Conservation (phyloP, 2,888 invertebrate species). For the Harpagoxenus sublaevis region DNA sequence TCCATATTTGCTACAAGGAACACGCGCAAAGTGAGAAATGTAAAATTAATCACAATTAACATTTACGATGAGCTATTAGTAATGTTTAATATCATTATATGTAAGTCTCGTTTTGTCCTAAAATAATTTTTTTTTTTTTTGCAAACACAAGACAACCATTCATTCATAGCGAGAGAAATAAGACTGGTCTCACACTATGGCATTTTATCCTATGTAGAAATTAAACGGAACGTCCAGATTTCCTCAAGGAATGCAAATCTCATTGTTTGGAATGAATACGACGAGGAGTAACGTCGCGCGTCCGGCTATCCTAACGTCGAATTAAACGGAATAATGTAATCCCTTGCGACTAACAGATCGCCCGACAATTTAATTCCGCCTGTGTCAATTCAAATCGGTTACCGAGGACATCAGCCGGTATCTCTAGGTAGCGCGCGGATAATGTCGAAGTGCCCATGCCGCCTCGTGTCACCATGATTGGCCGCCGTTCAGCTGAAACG, state of each 20-base stretch:
- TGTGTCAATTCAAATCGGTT: conserved; percentile 62
- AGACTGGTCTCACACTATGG: background rate
- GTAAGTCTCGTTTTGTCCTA: background rate
- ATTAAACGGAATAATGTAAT: conserved; percentile 43
- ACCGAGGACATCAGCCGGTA: conserved; percentile 42
- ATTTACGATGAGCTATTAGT: background rate
- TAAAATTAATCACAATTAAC: background rate
- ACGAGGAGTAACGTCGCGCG: background rate
- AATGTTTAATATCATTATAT: background rate
- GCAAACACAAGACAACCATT: background rate
- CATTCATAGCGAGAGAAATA: background rate
- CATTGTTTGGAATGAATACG: background rate
- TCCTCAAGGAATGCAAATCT: background rate
- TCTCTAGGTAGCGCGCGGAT: conserved; percentile 45
- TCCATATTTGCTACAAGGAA: background rate
- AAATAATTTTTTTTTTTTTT: background rate
- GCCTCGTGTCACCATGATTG: conserved; percentile 61
- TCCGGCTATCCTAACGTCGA: background rate
- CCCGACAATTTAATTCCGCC: conserved; percentile 63
- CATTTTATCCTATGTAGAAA: background rate
- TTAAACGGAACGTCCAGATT: background rate
- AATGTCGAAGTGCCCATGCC: conserved; percentile 2
- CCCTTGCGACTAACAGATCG: conserved; percentile 55
- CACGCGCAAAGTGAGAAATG: background rate
- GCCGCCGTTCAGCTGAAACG: conserved; percentile 55